Base-by-base conservation (phyloP, 35 echinoderm and acorn worm genomes). In the Amphiura filiformis region DNA sequence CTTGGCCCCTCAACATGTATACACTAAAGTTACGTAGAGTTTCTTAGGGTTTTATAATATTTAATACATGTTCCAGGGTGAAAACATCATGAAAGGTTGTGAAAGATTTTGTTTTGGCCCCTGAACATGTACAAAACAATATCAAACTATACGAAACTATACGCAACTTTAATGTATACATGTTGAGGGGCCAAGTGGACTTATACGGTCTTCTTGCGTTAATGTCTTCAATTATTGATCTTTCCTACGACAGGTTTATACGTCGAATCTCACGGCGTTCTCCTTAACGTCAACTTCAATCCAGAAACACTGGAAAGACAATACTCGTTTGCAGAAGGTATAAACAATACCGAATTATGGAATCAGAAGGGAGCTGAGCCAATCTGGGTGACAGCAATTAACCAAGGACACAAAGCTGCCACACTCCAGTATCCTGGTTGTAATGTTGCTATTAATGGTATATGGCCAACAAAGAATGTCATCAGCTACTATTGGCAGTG, bases 391-490 rank as follows among this genome's bases (percentile, higher is more conserved):
- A 94, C 93, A 14, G 96, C 96, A 2, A 87, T 87, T 32, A 83
- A 84, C 34, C 93, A 99, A 35, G 93, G 89, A 31, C 84, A 89
- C 0, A 92, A 78, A 26, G 90, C 89, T 39, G 93, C 86, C 0
- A 92, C 86, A 26, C 90, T 99, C 57, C 87, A 89, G 49, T 99
- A 94, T 35, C 96, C 96, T 12, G 96, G 96, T 34, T 90, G 89
- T 1, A 30, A 92, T 38, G 92, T 99, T 12, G 47, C 89, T 0
- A 99, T 99, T 13, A 94, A 92, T 36, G 96, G 96, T 31, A 32
- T 81, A 32, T 38, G 83, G 49, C 85, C 95, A 0, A 91, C 80
- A 38, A 61, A 78, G 26, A 70, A 23, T 13, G 28, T 70, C 4
- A 15, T 70, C 41, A 47, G 26, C 26, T 4, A 4, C 17, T 17